Conservation (phyloP, 2,888 invertebrate genomes). For the Ferrisia virgata region DNA sequence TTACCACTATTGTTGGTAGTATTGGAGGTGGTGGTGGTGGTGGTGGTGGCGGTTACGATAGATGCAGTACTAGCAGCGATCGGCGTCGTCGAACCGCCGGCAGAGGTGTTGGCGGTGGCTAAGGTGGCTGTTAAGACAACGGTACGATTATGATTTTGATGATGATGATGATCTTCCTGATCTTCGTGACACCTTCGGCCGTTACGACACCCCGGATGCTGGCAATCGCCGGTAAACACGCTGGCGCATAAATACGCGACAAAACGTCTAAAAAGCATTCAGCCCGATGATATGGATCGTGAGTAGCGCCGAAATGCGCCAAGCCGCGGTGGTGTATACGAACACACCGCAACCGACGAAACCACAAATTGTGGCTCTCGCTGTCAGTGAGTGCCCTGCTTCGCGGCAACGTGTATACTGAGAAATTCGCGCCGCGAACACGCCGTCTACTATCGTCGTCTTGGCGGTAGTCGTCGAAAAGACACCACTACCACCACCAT, state of each 20-base stretch:
- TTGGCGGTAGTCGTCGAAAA: neutral
- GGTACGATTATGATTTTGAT: neutral
- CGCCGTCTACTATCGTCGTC: neutral
- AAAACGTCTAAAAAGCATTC: slow-evolving; percentile 43
- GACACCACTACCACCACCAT: neutral
- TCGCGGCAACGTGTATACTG: neutral
- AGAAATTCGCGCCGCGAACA: neutral
- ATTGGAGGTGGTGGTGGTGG: neutral
- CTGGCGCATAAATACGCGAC: slow-evolving; percentile 41
- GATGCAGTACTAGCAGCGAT: neutral
- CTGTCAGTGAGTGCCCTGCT: neutral
- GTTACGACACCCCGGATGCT: slow-evolving; percentile 41
- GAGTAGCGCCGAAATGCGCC: neutral
- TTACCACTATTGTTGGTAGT: too few species aligned
- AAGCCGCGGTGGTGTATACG: neutral
- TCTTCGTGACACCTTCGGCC: slow-evolving; percentile 23
- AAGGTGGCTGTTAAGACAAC: neutral
- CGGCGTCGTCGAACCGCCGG: neutral
- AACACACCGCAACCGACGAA: neutral
- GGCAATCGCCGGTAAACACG: slow-evolving; percentile 42
- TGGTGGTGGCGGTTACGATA: neutral
- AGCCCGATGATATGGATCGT: neutral
- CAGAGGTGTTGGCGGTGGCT: neutral
- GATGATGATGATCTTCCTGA: neutral
- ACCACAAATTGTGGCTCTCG: neutral